Base-by-base conservation (phyloP, 2,888 invertebrate species). In the Rhamnusium bicolor region DNA sequence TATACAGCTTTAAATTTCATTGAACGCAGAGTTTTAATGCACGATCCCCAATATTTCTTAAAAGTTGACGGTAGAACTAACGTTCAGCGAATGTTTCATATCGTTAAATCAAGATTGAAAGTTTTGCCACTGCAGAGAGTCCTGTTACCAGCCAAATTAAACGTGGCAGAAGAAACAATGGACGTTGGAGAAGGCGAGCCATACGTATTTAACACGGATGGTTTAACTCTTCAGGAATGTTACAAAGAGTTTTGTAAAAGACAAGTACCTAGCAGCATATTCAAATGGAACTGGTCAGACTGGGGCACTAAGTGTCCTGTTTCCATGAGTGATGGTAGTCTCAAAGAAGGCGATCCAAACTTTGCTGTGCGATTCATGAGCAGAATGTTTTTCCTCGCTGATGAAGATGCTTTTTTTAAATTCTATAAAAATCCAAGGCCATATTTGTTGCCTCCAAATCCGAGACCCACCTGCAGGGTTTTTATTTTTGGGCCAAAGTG, bases 281-380 rank as follows among this genome's bases (percentile, higher is more conserved):
- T 87, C 76, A 86, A 86, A 72, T 90, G 89, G 89, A 82, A 83
- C 56, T 84, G 91, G 76, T 92, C 93, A 2, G 88, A 89, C 56
- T 93, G 92, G 92, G 88, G 86, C 47, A 90, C 79, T 1, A 73
- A 71, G 65, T 94, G 94, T 82, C 93, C 94, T 4, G 92, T 93
- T 2, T 90, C 92, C 76, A 88, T 93, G 78, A 89, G 89, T 77
- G 88, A 89, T 73, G 91, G 93, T n/a, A 86, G 84, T 66, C 87
- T 89, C 56, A 80, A 87, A 12, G 81, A 85, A 29, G 93, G 93
- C 18, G 86, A 88, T 62, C 85, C 90, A 0, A 90, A 90, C 84
- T 89, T 89, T 79, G 90, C 91, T 0, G 91, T 92, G 0, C 87
- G 89, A 40, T 92, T 92, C 80, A 89, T 92, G 84, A 92, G 91